Base-by-base conservation (phyloP, 2,888 invertebrate genomes). In the Litoditis marina region DNA sequence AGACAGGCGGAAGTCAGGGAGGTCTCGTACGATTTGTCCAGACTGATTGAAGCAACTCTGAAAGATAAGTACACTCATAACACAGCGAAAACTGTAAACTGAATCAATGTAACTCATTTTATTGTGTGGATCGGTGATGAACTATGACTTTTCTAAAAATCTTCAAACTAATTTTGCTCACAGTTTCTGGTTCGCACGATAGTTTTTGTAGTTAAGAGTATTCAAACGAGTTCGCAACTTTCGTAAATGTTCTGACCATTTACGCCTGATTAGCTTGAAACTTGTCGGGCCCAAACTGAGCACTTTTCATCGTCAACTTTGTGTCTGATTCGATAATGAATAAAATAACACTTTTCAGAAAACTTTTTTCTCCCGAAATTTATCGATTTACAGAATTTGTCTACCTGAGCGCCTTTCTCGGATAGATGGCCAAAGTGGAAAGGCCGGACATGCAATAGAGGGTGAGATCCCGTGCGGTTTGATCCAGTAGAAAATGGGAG, bases 371-470 rank as follows among this genome's bases (percentile, higher is more conserved):
- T 8, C 61, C 16, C 44, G 5, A 44, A 22, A 5, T 3, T 3
- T 44, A 22, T 44, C 44, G 25, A 44, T 22, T 8, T 22, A 22
- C 3, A 44, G 44, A 22, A 22, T 44, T 5, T 44, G 8, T 3
- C 25, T 2, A 69, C 72, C 72, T 32, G 31, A 68, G 55, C 31
- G 68, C 73, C 27, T 69, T 69, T 36, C 73, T 66, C 22, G 73
- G 73, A 57, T 73, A 73, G 42, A 73, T 64, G 11, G 73, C 73
- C 42, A 73, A n/a, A 3, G 73, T 73, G 0, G 69, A 66, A 27
- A 73, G 49, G 2, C 73, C 73, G 19, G 73, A 73, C 57, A 73
- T 66, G 47, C 73, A 73, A 31, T 66, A 73, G 30, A 73, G 58
- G 44, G 73, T 73, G 63, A 73, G 25, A 22, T 73, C 73, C 31